Percentiles rank a stretch among this genome's conserved stretches.
These are phyloP conservation scores for Resseliella maxima DNA, from an alignment of 2,888 invertebrate genomes.

Conservation along the genomic window DNA sequence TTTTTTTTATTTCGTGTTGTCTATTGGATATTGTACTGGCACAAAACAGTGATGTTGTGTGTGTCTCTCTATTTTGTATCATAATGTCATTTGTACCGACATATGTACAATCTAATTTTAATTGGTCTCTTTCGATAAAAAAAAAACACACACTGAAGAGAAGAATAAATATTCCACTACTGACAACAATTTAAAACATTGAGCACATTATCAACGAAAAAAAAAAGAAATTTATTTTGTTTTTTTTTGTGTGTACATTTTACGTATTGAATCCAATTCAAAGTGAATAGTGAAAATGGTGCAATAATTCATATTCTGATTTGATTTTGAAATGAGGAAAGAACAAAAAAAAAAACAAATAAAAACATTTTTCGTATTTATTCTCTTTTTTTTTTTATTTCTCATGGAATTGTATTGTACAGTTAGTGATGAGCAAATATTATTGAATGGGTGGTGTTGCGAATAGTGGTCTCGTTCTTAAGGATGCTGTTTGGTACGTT, in stretches of 20 bases:
- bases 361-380: no score
- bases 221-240: no score
- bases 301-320: not conserved
- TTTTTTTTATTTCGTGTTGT: no score
- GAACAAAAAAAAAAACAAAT: no score
- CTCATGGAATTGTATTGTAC: no score
- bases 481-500: not conserved
- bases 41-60: not conserved
- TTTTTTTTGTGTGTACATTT: no score
- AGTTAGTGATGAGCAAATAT: not conserved
- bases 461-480: no score
- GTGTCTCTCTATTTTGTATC: not conserved
- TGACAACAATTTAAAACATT: not conserved
- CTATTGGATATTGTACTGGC: not conserved
- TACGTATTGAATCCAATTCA: no score
- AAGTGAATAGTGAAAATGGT: not conserved
- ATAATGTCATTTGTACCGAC: constrained; percentile 21
- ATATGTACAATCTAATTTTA: not conserved
- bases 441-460: constrained; percentile 7
- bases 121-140: not conserved
- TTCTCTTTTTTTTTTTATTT: no score
- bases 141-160: not conserved
- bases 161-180: not conserved
- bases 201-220: not conserved
- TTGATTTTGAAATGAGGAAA: no score